Evolutionary conservation across 2,888 invertebrate genomes (phyloP).

Genomic region (Fragum whitleyi): DNA sequence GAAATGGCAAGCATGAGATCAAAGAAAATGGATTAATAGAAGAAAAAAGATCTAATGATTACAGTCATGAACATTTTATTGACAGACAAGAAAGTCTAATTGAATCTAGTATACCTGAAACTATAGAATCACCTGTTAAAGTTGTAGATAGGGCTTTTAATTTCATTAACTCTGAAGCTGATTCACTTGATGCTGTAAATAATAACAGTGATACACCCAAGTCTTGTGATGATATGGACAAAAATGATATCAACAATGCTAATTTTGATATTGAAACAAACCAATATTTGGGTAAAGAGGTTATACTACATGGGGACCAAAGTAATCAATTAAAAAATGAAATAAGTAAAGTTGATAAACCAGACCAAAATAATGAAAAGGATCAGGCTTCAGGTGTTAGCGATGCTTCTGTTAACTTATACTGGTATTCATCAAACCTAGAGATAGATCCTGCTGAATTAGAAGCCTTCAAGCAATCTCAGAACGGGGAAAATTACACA

Average conservation of each 20-base stretch:
- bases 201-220: slow-evolving; percentile 52
- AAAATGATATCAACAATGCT: background rate
- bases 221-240: slow-evolving; percentile 6
- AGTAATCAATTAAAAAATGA: background rate
- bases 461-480: slow-evolving; percentile 49
- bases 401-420: slow-evolving; percentile 52
- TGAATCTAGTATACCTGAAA: slow-evolving; percentile 35
- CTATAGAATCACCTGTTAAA: slow-evolving; percentile 46
- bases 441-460: slow-evolving; percentile 52
- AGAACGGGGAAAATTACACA: slow-evolving; percentile 27
- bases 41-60: slow-evolving; percentile 34
- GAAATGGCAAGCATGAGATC: background rate
- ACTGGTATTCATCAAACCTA: slow-evolving; percentile 57
- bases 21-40: slow-evolving; percentile 52
- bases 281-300: slow-evolving; percentile 53
- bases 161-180: slow-evolving; percentile 36
- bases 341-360: background rate
- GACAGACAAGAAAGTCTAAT: slow-evolving; percentile 53
- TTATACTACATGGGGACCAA: slow-evolving; percentile 35
- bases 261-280: slow-evolving; percentile 13
- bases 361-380: background rate
- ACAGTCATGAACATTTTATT: slow-evolving; percentile 40
- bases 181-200: slow-evolving; percentile 59
- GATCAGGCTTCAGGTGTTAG: slow-evolving; percentile 1
- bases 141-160: slow-evolving; percentile 44